Base-by-base conservation (phyloP, 2,888 invertebrate genomes). In the Prenolepis imparis region DNA sequence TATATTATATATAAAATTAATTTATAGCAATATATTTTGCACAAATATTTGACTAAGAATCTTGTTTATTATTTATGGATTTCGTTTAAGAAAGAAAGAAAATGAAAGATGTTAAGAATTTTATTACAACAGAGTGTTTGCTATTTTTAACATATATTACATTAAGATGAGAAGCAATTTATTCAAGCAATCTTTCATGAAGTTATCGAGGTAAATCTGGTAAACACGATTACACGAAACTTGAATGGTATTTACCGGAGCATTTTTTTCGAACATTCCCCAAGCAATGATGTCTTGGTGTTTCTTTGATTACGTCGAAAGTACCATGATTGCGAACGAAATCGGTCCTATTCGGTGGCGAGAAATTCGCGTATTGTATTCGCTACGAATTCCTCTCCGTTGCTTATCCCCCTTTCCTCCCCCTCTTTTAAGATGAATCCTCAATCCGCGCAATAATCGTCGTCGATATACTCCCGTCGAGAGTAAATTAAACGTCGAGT, bases 401-500 rank as follows among this genome's bases (percentile, higher is more conserved):
- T 11, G n/a, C 64, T 9, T 1, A 5, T 48, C 18, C n/a, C 18
- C 1, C 8, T 1, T 5, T 48, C 18, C n/a, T 24, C 1, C 8
- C 32, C 12, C 24, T 61, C 11, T 32, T 32, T 82, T 52, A 61
- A 82, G 78, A 78, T 67, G 57, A 52, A 67, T 66, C 18, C 24
- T 80, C 81, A 64, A 78, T 78, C 11, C 70, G 52, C 24, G 64
- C 63, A 24, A 70, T 68, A 80, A 80, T 80, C 70, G 83, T 85
- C 85, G 81, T 86, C 66, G 88, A 85, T 83, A 55, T 72, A 82
- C 59, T 41, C 72, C 63, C 70, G 74, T 87, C 87, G 80, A 83
- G 85, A 67, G 84, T 86, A 90, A 91, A 90, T 90, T 90, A 90
- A 90, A 90, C 90, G 88, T 90, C 89, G 90, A 88, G 85, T 84